Conservation (phyloP, 2,113 vertebrate genomes). For the Litocranius walleri region DNA sequence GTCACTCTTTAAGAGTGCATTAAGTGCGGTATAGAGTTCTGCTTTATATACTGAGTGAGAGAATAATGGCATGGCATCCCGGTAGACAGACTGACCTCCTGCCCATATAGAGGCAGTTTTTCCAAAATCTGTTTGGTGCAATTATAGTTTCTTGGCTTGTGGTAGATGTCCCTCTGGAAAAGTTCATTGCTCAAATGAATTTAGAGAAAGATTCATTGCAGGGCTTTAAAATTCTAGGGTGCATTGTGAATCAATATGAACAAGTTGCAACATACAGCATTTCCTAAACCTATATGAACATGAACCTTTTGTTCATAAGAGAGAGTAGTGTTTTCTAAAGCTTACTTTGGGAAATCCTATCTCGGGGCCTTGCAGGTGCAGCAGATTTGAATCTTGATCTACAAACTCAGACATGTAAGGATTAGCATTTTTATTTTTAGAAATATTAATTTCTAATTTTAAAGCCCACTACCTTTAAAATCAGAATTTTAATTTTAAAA, state of each 20-base stretch:
- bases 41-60: background rate
- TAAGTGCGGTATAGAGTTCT: background rate
- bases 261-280: background rate
- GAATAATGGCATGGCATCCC: background rate
- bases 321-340: background rate
- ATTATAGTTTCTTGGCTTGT: background rate
- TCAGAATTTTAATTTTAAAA: background rate
- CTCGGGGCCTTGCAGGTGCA: background rate
- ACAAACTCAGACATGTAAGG: background rate
- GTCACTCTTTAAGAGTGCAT: rapidly evolving
- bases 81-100: background rate
- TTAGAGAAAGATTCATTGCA: background rate
- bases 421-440: background rate
- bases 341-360: background rate
- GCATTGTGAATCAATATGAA: background rate
- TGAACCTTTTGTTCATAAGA: background rate
- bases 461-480: background rate
- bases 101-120: background rate
- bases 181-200: background rate
- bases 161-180: background rate
- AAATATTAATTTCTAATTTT: background rate
- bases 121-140: background rate
- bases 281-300: background rate
- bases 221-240: background rate
- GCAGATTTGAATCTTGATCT: background rate